Evolutionary conservation across 2,888 invertebrate genomes (phyloP).

Genomic region (Zelleria hepariella): DNA sequence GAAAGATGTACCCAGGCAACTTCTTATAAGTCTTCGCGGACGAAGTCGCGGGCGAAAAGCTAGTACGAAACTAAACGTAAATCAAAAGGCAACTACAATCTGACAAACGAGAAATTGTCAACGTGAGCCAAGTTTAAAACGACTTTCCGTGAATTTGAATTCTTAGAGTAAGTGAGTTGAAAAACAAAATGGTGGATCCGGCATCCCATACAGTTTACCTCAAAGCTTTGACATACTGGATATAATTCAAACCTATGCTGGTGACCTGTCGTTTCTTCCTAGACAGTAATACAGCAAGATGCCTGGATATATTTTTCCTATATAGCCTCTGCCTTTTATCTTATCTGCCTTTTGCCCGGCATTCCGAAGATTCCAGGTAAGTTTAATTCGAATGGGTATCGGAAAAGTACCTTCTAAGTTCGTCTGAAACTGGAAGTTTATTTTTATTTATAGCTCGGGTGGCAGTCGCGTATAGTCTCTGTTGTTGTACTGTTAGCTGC

Average conservation of each 20-base stretch:
- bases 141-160: constrained; percentile 41
- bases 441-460: constrained; percentile 9
- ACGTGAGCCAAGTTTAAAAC: constrained; percentile 25
- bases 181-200: constrained; percentile 51
- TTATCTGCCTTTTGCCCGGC: constrained; percentile 16
- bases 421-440: constrained; percentile 4
- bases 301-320: constrained; percentile 11
- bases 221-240: neutral
- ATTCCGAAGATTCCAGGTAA: constrained; percentile 31
- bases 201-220: constrained; percentile 17
- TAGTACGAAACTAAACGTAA: neutral
- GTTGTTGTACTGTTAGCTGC: neutral
- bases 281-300: constrained; percentile 6
- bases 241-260: neutral
- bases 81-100: neutral
- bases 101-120: neutral
- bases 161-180: constrained; percentile 36
- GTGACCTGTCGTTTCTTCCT: neutral
- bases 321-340: too few species aligned
- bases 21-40: too few species aligned
- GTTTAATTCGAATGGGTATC: constrained; percentile 29
- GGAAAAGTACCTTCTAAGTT: constrained; percentile 16
- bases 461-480: neutral
- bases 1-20: too few species aligned
- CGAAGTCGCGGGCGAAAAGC: too few species aligned